Evolutionary conservation across 2,888 invertebrate species (phyloP).

Genomic region (Reticulitermes lucifugus): DNA sequence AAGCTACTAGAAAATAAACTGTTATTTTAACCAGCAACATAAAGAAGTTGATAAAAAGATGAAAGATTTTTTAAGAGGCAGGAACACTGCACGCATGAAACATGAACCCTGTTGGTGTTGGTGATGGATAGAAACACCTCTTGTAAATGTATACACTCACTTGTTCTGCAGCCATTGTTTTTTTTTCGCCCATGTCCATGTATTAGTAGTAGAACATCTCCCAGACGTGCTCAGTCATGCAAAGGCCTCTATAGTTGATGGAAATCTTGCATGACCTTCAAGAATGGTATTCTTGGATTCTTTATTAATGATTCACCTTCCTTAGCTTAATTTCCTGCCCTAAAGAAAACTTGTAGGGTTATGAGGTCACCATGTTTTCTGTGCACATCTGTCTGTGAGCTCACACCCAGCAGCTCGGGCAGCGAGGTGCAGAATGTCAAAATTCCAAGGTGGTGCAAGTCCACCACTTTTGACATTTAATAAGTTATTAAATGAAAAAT

Average conservation of each 20-base stretch:
- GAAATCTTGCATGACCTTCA: background rate
- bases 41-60: background rate
- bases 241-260: background rate
- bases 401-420: too few relatives aligned
- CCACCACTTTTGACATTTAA: too few relatives aligned
- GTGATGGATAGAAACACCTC: conserved; percentile 8
- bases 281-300: too few relatives aligned
- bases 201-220: conserved; percentile 3
- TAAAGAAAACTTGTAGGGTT: too few relatives aligned
- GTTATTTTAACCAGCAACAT: background rate
- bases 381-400: too few relatives aligned
- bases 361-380: too few relatives aligned
- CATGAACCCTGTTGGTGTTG: background rate
- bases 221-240: background rate
- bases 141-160: background rate
- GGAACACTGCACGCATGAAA: background rate
- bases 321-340: too few relatives aligned
- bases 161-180: conserved; percentile 4
- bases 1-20: background rate
- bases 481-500: too few relatives aligned
- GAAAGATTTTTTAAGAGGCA: background rate
- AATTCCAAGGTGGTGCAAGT: too few relatives aligned
- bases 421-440: too few relatives aligned
- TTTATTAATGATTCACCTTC: too few relatives aligned
- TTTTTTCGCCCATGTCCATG: background rate